Percentiles rank a stretch among this genome's conserved stretches.
phyloP scores from a whole-genome alignment of 2,888 invertebrate species.

The Acrobeloides nanus region DNA sequence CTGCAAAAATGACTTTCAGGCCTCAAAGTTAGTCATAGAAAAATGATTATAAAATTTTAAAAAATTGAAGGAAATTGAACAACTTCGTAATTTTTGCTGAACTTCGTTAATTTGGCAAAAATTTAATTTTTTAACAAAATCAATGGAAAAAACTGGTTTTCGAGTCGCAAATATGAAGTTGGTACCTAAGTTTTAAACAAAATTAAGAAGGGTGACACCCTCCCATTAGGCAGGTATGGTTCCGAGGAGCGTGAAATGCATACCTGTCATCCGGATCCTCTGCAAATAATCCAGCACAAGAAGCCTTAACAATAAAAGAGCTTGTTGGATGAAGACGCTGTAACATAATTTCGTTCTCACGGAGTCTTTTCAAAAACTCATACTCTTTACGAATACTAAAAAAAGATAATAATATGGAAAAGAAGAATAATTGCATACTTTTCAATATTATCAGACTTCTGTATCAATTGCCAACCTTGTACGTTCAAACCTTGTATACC shows the following conservation, averaged over 20 bases:
- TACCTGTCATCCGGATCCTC: slow-evolving; percentile 38
- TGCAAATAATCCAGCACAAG: slow-evolving; percentile 39
- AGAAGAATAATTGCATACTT: slow-evolving; percentile 59
- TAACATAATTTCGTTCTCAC: slow-evolving; percentile 77
- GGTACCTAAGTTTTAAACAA: no score
- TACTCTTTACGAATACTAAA: slow-evolving; percentile 65
- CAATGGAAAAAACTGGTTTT: no score
- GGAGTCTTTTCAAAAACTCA: slow-evolving; percentile 70
- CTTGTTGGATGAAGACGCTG: slow-evolving; percentile 72
- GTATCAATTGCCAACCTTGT: slow-evolving; percentile 84
- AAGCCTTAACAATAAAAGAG: slow-evolving; percentile 40
- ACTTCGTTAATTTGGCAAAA: background rate
- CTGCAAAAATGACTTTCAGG: no score
- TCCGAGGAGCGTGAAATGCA: no score
- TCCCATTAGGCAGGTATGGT: no score
- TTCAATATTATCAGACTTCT: slow-evolving; percentile 77
- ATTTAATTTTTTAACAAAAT: background rate
- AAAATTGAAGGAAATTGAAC: no score
- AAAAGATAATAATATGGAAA: background rate
- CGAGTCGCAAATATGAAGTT: no score
- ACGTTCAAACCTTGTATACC: slow-evolving; percentile 85
- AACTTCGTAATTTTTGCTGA: no score
- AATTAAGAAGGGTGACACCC: no score
- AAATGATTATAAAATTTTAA: no score
- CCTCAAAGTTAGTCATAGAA: no score